phyloP scores from a whole-genome alignment of 92 coral and sea anemone species.

The Epizoanthus scotinus region DNA sequence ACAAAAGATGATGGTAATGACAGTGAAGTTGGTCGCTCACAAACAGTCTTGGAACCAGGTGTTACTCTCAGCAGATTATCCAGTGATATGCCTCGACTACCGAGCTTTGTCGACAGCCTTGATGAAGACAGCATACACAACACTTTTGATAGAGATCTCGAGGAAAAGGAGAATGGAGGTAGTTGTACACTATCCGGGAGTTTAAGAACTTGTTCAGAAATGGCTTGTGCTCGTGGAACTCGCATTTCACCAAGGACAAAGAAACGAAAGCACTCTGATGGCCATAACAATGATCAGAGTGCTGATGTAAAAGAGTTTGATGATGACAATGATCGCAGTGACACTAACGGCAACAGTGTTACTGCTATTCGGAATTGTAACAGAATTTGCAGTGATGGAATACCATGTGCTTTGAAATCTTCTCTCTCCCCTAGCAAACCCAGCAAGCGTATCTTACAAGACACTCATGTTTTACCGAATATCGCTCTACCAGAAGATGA shows the following conservation, averaged over 20 bases:
- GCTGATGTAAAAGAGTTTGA: background rate
- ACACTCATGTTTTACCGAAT: background rate
- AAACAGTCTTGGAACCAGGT: background rate
- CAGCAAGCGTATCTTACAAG: slow-evolving; percentile 18
- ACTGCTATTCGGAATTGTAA: background rate
- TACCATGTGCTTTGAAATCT: background rate
- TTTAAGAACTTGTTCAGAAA: background rate
- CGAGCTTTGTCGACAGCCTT: slow-evolving; percentile 7
- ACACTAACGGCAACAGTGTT: no score
- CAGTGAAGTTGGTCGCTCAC: background rate
- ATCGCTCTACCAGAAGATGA: background rate
- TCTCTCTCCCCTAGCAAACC: background rate
- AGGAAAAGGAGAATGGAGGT: slow-evolving; percentile 16
- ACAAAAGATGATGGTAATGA: background rate
- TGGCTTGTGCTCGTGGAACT: background rate
- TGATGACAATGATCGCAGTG: background rate
- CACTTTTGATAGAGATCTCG: background rate
- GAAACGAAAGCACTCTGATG: slow-evolving; percentile 16
- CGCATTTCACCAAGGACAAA: background rate
- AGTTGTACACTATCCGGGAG: slow-evolving; percentile 8
- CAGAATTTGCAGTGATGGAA: background rate
- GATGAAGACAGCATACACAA: background rate
- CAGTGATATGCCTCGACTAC: slow-evolving; percentile 19
- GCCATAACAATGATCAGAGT: background rate
- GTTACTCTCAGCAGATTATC: background rate